phyloP scores from a whole-genome alignment of 1,140 invertebrate species.

The Drosophila guanche region DNA sequence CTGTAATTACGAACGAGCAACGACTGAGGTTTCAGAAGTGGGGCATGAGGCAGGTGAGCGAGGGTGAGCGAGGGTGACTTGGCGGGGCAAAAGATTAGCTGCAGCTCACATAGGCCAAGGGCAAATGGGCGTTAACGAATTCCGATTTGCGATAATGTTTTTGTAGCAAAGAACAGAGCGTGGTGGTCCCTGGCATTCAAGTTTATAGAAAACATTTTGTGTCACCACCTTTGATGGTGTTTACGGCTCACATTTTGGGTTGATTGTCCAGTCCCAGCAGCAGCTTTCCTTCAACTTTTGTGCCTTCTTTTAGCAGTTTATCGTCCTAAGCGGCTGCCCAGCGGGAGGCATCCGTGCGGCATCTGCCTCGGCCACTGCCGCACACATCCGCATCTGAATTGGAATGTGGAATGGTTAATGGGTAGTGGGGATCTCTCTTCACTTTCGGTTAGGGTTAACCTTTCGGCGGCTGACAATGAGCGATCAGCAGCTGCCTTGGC shows the following conservation, averaged over 20 bases:
- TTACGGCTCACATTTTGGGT: neutral
- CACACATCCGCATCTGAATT: conserved; percentile 23
- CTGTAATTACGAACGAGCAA: conserved; percentile 56
- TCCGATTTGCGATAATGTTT: neutral
- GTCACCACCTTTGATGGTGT: neutral
- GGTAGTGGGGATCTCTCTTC: neutral
- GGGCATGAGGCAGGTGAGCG: neutral
- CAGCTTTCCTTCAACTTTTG: neutral
- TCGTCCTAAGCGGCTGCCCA: conserved; percentile 47
- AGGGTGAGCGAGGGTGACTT: neutral
- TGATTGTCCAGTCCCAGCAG: conserved; percentile 1
- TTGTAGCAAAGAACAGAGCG: neutral
- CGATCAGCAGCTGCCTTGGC: conserved; percentile 47
- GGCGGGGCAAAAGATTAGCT: neutral
- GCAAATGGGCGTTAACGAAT: conserved; percentile 30
- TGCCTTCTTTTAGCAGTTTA: conserved; percentile 36
- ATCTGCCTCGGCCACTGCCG: neutral
- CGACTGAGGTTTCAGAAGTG: neutral
- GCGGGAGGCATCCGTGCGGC: conserved; percentile 37
- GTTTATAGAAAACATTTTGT: neutral
- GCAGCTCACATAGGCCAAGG: conserved; percentile 33
- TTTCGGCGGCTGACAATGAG: conserved; percentile 48
- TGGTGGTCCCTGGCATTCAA: neutral
- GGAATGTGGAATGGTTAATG: no score
- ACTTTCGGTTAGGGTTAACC: neutral